Base-by-base conservation (phyloP, 2,113 vertebrate genomes). In the Solenodon paradoxus region DNA sequence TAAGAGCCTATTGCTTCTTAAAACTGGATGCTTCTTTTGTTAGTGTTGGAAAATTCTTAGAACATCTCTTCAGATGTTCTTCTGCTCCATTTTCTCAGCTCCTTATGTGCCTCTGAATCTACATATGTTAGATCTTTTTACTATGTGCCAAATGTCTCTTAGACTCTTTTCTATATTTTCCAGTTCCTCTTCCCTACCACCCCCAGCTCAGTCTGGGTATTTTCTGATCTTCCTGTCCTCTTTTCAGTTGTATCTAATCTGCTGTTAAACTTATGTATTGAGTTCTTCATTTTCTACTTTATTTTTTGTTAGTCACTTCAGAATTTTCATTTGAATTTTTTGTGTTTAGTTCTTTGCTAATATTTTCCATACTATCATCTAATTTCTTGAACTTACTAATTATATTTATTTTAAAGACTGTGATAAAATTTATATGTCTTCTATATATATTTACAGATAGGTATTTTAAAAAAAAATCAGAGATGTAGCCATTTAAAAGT, bases 21-120 rank as follows among this genome's bases (percentile, higher is more conserved):
- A 87, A 61, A 71, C 28, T 20, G 26, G 13, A 17, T 32, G 10
- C 26, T 40, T 85, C 84, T 91, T 82, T 69, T 71, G 53, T 71
- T 66, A 80, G 64, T 80, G 51, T 61, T 80, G 28, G 64, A 72
- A 87, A 59, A 88, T 61, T 80, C 64, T 80, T 22, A 84, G 80
- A 75, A 80, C 84, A 69, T 80, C 15, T 80, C 42, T 93, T 86
- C 82, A 93, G 7, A 61, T 69, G n/a, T 79, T 93, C 74, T 79
- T 79, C 63, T 87, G 32, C n/a, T 69, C 74, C 28, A 61, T 63
- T 93, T 49, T 79, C 63, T 71, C 2, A 5, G 51, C 42, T 80
- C 20, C 28, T 49, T 61, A 35, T 71, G 40, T 79, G 32, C 15
- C 38, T 69, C 42, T 69, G 49, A 68, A 77, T 57, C 47, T 6